Evolutionary conservation across 2,888 invertebrate genomes (phyloP).

Genomic region (Agonopterix heracliana): DNA sequence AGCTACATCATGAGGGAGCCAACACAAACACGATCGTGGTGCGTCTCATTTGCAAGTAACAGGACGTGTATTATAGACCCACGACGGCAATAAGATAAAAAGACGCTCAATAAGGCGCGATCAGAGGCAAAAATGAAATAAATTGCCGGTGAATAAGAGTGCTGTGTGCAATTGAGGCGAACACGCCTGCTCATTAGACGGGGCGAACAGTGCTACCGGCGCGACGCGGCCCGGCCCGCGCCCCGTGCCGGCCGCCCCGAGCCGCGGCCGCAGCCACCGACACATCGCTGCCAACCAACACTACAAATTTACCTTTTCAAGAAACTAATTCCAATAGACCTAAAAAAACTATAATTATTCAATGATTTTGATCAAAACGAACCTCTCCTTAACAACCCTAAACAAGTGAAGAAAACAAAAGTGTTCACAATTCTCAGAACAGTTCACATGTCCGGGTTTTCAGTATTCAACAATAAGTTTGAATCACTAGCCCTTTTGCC

Average conservation of each 20-base stretch:
- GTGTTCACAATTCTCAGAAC: constrained; percentile 46
- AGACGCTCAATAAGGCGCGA: constrained; percentile 74
- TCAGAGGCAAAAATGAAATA: constrained; percentile 76
- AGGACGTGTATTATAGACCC: constrained; percentile 73
- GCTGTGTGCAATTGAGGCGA: constrained; percentile 73
- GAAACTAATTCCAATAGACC: neutral
- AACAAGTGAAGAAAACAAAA: neutral
- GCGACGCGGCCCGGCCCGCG: constrained; percentile 17
- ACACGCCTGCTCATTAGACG: constrained; percentile 74
- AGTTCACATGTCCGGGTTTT: constrained; percentile 42
- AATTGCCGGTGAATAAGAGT: constrained; percentile 74
- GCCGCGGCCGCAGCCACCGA: constrained; percentile 7
- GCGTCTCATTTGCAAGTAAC: constrained; percentile 74
- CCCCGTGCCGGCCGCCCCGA: constrained; percentile 17
- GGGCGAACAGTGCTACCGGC: constrained; percentile 20
- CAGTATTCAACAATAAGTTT: constrained; percentile 43
- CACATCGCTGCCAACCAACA: constrained; percentile 1
- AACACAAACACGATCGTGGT: constrained; percentile 51
- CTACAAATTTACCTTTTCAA: neutral
- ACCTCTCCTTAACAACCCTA: neutral
- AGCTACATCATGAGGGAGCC: constrained; percentile 61
- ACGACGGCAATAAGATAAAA: constrained; percentile 73
- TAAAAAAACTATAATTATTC: neutral
- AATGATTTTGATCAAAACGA: neutral
- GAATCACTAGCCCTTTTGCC: constrained; percentile 48